These are phyloP conservation scores for Beris morrisii DNA, from an alignment of 2,888 invertebrate genomes.

Conservation along the genomic window DNA sequence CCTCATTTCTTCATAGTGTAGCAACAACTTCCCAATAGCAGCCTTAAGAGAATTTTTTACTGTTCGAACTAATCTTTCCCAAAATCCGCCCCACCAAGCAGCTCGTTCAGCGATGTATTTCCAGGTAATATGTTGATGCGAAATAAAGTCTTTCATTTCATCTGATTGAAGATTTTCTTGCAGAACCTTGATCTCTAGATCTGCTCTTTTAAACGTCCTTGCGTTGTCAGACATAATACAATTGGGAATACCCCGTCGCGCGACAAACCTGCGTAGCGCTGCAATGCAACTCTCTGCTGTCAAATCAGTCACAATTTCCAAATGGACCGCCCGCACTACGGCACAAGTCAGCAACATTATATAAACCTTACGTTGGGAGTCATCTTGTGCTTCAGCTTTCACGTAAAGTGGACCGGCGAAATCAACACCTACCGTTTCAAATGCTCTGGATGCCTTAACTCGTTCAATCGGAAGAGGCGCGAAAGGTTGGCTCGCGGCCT, in stretches of 20 bases:
- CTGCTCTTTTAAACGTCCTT: constrained; percentile 25
- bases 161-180: neutral
- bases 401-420: constrained; percentile 26
- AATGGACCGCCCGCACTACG: constrained; percentile 22
- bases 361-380: constrained; percentile 11
- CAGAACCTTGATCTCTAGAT: neutral
- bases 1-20: constrained; percentile 16
- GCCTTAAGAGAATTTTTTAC: constrained; percentile 24
- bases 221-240: constrained; percentile 26
- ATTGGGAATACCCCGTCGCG: constrained; percentile 25
- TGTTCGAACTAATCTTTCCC: constrained; percentile 27
- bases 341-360: constrained; percentile 21
- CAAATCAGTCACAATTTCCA: constrained; percentile 19
- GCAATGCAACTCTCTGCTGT: constrained; percentile 16
- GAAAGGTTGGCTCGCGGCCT: constrained; percentile 20
- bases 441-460: constrained; percentile 17
- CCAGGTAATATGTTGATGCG: constrained; percentile 12
- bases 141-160: constrained; percentile 17
- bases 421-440: constrained; percentile 20
- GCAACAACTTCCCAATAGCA: constrained; percentile 9
- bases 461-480: constrained; percentile 29
- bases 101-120: constrained; percentile 28
- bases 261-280: constrained; percentile 27
- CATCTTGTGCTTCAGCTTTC: neutral
- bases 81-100: constrained; percentile 30